A percentile compares a stretch with the other conserved stretches of the same genome.
phyloP scores from a whole-genome alignment of 2,888 invertebrate species.

The Ormyrus nitidulus region DNA sequence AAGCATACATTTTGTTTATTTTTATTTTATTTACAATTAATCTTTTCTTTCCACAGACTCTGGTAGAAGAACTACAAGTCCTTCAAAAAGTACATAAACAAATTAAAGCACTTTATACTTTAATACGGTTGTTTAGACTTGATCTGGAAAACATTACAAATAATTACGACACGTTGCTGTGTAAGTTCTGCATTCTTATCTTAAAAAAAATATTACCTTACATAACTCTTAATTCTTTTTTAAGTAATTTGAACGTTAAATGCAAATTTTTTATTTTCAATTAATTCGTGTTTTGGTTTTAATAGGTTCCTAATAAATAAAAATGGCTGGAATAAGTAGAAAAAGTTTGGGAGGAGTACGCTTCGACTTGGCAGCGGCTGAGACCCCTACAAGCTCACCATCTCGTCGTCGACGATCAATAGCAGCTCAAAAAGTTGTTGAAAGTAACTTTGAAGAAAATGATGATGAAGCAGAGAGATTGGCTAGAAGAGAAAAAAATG shows the following conservation, averaged over 20 bases:
- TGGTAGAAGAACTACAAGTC: slow-evolving; percentile 57
- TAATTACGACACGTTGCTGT: slow-evolving; percentile 48
- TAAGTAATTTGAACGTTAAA: not conserved
- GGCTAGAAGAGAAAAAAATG: slow-evolving; percentile 58
- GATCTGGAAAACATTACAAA: slow-evolving; percentile 61
- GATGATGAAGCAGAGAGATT: slow-evolving; percentile 69
- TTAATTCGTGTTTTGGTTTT: too few species aligned
- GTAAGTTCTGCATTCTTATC: slow-evolving; percentile 26
- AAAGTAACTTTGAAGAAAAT: slow-evolving; percentile 60
- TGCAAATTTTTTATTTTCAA: too few species aligned
- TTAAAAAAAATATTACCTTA: not conserved
- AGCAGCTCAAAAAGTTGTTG: slow-evolving; percentile 48
- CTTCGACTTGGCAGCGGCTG: slow-evolving; percentile 39
- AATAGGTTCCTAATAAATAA: not conserved
- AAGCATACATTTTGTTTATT: not conserved
- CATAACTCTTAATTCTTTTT: not conserved
- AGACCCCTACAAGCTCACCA: slow-evolving; percentile 54
- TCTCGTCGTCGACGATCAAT: slow-evolving; percentile 63
- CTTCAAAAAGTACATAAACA: slow-evolving; percentile 57
- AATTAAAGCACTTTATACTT: slow-evolving; percentile 57
- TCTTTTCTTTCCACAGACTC: not conserved
- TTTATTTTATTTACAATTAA: not conserved
- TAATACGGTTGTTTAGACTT: slow-evolving; percentile 56
- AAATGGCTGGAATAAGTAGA: slow-evolving; percentile 49
- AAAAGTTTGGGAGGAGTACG: slow-evolving; percentile 56